These are phyloP conservation scores for Pristionchus arcanus DNA, from an alignment of 2,888 invertebrate genomes.

Conservation along the genomic window DNA sequence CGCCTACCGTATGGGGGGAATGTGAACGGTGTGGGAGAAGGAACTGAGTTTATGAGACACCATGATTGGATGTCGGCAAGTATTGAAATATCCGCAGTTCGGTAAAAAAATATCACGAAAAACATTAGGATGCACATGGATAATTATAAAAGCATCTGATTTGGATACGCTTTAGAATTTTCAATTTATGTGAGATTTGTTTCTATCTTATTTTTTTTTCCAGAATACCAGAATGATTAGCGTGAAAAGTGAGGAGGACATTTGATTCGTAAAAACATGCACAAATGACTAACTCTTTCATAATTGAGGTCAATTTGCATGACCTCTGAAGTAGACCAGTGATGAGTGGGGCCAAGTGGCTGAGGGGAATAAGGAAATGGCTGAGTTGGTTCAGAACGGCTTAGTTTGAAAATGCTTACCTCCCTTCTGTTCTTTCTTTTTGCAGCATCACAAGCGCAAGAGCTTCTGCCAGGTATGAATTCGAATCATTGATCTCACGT, in stretches of 20 bases:
- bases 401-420: not conserved
- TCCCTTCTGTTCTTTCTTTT: not conserved
- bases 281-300: not conserved
- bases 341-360: conserved; percentile 12
- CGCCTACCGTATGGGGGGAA: not conserved
- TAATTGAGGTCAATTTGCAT: not conserved
- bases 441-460: not conserved
- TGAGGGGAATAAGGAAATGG: not conserved
- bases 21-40: not conserved
- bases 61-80: not conserved
- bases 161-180: too few species aligned
- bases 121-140: too few species aligned
- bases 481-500: not conserved
- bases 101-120: too few species aligned
- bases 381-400: not conserved
- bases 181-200: too few species aligned
- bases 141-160: too few species aligned
- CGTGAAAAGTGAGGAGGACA: too few species aligned
- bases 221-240: not conserved
- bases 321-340: conserved; percentile 4
- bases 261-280: not conserved
- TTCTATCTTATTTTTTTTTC: too few species aligned
- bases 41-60: not conserved
- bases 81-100: too few species aligned
- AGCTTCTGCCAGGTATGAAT: not conserved